These are phyloP conservation scores for Podabrus alpinus DNA, from an alignment of 2,888 invertebrate species.

Conservation along the genomic window DNA sequence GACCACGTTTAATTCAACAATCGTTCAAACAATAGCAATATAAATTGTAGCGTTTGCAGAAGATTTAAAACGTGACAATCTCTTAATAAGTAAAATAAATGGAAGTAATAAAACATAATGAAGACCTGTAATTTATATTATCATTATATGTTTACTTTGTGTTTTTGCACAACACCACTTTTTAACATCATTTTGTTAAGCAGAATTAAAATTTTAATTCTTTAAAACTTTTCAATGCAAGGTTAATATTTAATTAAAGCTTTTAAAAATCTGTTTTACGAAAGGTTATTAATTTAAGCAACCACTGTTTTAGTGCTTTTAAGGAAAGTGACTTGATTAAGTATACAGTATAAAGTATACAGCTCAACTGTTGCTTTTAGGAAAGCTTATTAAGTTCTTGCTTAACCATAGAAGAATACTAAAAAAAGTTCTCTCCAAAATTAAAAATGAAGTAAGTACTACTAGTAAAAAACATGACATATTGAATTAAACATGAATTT, in stretches of 20 bases:
- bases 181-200: background rate
- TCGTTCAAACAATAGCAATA: background rate
- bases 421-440: background rate
- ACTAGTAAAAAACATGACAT: too few relatives aligned
- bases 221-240: background rate
- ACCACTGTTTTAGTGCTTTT: background rate
- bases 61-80: background rate
- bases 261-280: background rate
- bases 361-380: background rate
- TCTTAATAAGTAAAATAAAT: background rate
- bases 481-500: too few relatives aligned
- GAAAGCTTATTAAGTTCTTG: background rate
- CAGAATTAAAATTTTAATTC: background rate
- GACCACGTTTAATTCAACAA: background rate
- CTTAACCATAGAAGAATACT: background rate
- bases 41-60: background rate
- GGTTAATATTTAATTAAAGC: background rate
- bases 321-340: background rate
- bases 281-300: background rate
- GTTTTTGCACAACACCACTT: background rate
- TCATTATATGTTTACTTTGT: background rate
- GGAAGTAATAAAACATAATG: background rate
- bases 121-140: background rate
- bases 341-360: background rate
- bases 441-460: background rate